phyloP scores from a whole-genome alignment of 2,113 vertebrate species.

The Chinchilla lanigera region DNA sequence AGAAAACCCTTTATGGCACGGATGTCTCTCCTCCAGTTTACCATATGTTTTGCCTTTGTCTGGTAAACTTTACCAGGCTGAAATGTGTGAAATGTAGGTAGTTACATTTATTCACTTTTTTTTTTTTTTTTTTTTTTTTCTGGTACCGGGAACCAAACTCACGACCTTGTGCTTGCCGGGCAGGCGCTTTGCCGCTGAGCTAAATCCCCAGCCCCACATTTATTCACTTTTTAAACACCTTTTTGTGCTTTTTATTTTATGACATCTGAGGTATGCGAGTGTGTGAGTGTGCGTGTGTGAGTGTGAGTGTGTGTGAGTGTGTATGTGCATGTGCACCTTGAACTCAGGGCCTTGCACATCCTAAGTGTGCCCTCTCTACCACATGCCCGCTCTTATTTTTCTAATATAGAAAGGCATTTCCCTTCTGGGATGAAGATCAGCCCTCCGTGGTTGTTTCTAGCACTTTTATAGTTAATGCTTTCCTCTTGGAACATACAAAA shows the following conservation, averaged over 20 bases:
- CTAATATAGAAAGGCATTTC: background rate
- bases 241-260: background rate
- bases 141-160: too few relatives aligned
- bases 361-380: background rate
- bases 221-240: background rate
- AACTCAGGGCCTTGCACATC: background rate
- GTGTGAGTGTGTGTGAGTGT: background rate
- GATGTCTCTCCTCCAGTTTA: background rate
- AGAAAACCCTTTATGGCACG: background rate
- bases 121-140: too few relatives aligned
- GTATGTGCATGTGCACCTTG: background rate
- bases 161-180: too few relatives aligned
- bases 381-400: background rate
- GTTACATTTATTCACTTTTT: background rate
- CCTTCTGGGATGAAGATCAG: background rate
- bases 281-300: background rate
- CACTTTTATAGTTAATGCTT: background rate
- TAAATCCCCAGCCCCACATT: too few relatives aligned
- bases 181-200: too few relatives aligned
- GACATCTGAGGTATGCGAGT: background rate
- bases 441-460: background rate
- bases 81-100: background rate
- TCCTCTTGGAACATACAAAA: background rate
- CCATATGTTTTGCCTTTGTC: background rate
- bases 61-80: conserved; percentile 16